Percentiles rank a stretch among this genome's conserved stretches.
Conservation (phyloP, 2,113 vertebrate genomes). For the Acanthochromis polyacanthus region DNA sequence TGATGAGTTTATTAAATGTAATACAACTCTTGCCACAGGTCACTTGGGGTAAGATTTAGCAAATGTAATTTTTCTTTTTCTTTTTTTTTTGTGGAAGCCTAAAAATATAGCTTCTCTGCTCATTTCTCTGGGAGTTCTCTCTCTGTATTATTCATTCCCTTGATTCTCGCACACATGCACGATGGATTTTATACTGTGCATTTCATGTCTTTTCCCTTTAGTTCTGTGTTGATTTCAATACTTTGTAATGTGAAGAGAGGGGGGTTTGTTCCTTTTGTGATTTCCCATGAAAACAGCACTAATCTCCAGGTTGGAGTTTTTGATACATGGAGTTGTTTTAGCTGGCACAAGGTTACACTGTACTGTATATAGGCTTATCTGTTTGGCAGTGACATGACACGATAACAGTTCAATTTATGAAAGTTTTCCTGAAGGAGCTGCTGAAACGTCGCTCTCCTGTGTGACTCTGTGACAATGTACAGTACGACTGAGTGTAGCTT, state of each 20-base stretch:
- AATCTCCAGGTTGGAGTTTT: conserved; percentile 47
- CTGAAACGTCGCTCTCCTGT: conserved; percentile 39
- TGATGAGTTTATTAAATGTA: conserved; percentile 54
- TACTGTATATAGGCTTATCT: conserved; percentile 68
- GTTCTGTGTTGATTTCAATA: conserved; percentile 55
- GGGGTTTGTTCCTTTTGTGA: conserved; percentile 34
- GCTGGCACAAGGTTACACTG: conserved; percentile 40
- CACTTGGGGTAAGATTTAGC: conserved; percentile 63
- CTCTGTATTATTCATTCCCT: conserved; percentile 46
- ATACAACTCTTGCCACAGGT: conserved; percentile 57
- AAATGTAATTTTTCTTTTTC: conserved; percentile 50
- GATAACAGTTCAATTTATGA: conserved; percentile 24
- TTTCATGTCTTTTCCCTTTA: conserved; percentile 47
- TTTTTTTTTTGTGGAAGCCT: conserved; percentile 58
- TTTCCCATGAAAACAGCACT: conserved; percentile 49
- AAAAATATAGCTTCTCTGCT: conserved; percentile 64
- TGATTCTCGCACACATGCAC: conserved; percentile 44
- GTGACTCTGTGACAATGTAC: conserved; percentile 66
- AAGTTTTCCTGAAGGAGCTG: conserved; percentile 30
- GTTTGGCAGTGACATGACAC: conserved; percentile 48
- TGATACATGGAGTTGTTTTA: conserved; percentile 53
- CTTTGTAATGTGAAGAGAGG: conserved; percentile 35
- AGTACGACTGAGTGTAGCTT: conserved; percentile 63
- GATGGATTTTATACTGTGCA: conserved; percentile 57
- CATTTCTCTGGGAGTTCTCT: conserved; percentile 55